Conservation (phyloP, 1,140 invertebrate genomes). For the Idris sp. region DNA sequence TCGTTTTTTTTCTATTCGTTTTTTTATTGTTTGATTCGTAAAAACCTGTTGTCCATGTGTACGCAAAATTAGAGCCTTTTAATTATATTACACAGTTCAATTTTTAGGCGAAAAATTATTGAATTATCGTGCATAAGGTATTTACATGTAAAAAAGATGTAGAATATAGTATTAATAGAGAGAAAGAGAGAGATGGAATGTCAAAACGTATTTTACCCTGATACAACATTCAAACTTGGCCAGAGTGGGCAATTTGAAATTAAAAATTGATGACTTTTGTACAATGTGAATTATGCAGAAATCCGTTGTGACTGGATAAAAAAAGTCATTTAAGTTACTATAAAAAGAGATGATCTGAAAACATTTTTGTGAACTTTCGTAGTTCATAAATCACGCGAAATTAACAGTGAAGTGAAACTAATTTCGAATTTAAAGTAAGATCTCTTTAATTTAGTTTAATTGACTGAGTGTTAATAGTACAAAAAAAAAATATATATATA, state of each 20-base stretch:
- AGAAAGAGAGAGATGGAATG: constrained; percentile 55
- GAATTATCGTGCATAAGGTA: constrained; percentile 33
- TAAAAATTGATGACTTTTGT: constrained; percentile 36
- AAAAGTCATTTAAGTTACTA: too few relatives aligned
- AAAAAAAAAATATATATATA: too few relatives aligned
- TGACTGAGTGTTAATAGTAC: too few relatives aligned
- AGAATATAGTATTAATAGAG: constrained; percentile 17
- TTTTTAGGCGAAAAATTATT: constrained; percentile 9
- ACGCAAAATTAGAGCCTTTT: too few relatives aligned
- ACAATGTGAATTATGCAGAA: constrained; percentile 38
- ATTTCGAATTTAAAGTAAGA: too few relatives aligned
- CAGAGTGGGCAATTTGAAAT: constrained; percentile 40
- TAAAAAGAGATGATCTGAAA: too few relatives aligned
- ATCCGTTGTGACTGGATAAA: constrained; percentile 33
- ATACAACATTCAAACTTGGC: constrained; percentile 41
- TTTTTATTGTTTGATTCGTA: not conserved
- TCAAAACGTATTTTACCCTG: constrained; percentile 49
- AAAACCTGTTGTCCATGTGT: not conserved
- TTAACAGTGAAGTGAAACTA: too few relatives aligned
- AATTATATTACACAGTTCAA: constrained; percentile 37
- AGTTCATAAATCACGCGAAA: too few relatives aligned
- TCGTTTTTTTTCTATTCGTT: constrained; percentile 2
- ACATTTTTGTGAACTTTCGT: too few relatives aligned
- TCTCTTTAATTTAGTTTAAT: too few relatives aligned
- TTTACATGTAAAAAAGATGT: constrained; percentile 40